Base-by-base conservation (phyloP, 2,797 vertebrate genomes). In the Amblyopsis hoosieri region DNA sequence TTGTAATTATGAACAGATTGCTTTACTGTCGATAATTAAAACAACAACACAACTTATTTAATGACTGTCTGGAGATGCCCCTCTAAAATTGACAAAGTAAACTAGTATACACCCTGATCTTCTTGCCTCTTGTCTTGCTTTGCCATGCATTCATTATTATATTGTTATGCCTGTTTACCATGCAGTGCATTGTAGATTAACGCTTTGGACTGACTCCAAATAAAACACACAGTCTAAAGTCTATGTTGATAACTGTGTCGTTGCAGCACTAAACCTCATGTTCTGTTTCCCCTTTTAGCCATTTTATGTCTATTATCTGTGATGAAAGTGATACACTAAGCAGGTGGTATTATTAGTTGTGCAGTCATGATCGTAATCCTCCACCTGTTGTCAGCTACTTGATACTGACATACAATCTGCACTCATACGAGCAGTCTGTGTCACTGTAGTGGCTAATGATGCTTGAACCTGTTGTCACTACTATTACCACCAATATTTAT, bases 1-100 rank as follows among this genome's bases (percentile, higher is more conserved):
- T 94, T 94, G 92, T 94, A 93, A 94, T 93, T 94, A 93, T 93
- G 91, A 92, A 93, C 92, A 93, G 93, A 94, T 93, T 94, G 92
- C 90, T 91, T 93, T 91, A 92, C 92, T 91, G 92, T 91, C 83
- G 91, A 94, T 93, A 93, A 94, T 94, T 93, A 93, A 93, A 93
- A 93, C 90, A 93, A 94, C 92, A 92, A 90, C 91, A 90, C 88
- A 90, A 93, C 90, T 91, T 93, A 93, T 92, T 93, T 92, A 93
- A 93, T 88, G 88, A 91, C 90, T 91, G 87, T 89, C 76, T 79
- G 87, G 87, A 92, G 87, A 93, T 88, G 87, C 76, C 79, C 86
- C 82, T 87, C 85, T 79, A 76, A 90, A 91, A 90, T 81, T 87
- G 88, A 90, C 89, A 90, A 86, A 87, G 82, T 83, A 68, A 76